Base-by-base conservation (phyloP, 2,888 invertebrate genomes). In the Argyresthia goedartella region DNA sequence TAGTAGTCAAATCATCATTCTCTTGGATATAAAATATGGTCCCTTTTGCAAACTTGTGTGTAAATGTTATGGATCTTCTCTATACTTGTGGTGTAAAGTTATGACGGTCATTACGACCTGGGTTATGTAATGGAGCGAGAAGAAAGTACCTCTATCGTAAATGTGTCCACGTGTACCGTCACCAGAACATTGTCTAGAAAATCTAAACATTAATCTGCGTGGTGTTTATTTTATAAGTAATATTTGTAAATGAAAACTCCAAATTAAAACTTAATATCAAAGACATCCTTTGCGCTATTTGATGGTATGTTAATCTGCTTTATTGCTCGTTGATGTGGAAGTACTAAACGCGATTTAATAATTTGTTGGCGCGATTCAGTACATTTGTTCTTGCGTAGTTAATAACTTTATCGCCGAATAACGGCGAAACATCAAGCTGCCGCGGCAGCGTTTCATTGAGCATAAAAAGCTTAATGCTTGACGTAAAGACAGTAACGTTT, bases 301-400 rank as follows among this genome's bases (percentile, higher is more conserved):
- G 4, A 49, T 16, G 8, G 39, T 13, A 1, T 9, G 14, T 33
- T 50, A 70, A 66, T 67, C 63, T 67, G 62, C 68, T 76, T 74
- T 75, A 77, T 78, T 74, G 75, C 73, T 73, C 25, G 41, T 41
- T 35, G 14, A 50, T 35, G 16, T 50, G 71, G 67, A 71, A 69
- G 73, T 73, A 79, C 80, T 81, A 82, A 82, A 80, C 68, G 66
- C 62, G 71, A 75, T 79, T 80, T 78, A 82, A 81, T 77, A 79
- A 77, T 79, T 77, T 74, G 65, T 48, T 68, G 64, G 59, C 63
- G 68, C 69, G 67, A 65, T 76, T 75, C 65, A 61, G 68, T 75
- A 76, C 81, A 79, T 73, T 73, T 73, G 73, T 69, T 71, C 67
- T 60, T 36, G 57, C 46, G 63, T 60, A 64, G 61, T 71, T 73